Base-by-base conservation (phyloP, 2,888 invertebrate genomes). In the Girardia tigrina region DNA sequence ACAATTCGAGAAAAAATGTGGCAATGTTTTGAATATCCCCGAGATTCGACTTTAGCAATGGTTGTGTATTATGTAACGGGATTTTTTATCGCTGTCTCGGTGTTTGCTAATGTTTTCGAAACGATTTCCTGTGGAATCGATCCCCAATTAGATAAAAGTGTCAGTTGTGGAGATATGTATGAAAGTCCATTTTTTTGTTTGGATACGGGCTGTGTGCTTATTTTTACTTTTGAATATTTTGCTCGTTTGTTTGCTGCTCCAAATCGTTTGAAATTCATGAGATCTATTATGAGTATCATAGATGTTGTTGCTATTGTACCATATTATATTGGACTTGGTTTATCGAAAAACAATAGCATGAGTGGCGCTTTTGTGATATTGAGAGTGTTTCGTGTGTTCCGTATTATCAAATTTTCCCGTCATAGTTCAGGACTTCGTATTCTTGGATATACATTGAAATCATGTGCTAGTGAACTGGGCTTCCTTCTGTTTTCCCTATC, bases 21-120 rank as follows among this genome's bases (percentile, higher is more conserved):
- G 98, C 88, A 95, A 81, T 97, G 98, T 72, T 99, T 99, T 85
- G 97, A 99, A 86, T 97, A 98, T 87, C 98, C 84, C 29, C 97
- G 98, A 86, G 94, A 94, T 77, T 94, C 94, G 77, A 98, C 98
- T 42, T 91, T 95, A 4, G 98, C 98, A n/a, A 87, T 98, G 81
- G 97, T 99, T 78, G 98, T 99, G 86, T 98, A 98, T 86, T 98
- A 98, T 86, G 98, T 98, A 77, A 98, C 98, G 71, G 98, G 98
- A 75, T 98, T 97, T 87, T 98, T 98, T 87, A 98, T 98, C 82
- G 97, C 98, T n/a, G 94, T 99, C 72, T 95, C 94, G 78, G 98
- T 98, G 81, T 90, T 97, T 90, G 97, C 97, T 77, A 99, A 98
- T 86, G 97, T 99, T 76, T 92, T 95, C 78, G 97, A 97, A 86